A percentile compares a stretch with the other conserved stretches of the same genome.
Evolutionary conservation across 2,888 invertebrate genomes (phyloP).

Genomic region (Epistrophella euchroma): DNA sequence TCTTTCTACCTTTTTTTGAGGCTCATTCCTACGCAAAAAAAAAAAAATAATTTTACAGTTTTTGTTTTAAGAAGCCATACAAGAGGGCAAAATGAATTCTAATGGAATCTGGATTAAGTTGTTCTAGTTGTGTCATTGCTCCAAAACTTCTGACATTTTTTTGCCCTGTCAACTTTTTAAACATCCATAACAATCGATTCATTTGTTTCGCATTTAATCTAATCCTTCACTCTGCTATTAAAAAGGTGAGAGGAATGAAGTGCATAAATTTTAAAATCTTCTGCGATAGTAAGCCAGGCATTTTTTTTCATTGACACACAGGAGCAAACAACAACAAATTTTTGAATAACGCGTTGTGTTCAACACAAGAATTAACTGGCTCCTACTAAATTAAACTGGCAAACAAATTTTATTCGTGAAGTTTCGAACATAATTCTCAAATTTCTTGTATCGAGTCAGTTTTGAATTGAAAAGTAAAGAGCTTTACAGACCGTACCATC

Average conservation of each 20-base stretch:
- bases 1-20: conserved; percentile 70
- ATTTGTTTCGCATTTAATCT: not conserved
- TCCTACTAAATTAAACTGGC: not conserved
- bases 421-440: not conserved
- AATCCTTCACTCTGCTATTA: not conserved
- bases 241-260: too few relatives aligned
- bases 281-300: too few relatives aligned
- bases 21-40: not conserved
- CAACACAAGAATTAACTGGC: not conserved
- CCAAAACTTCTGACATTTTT: not conserved
- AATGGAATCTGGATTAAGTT: not conserved
- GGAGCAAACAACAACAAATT: not conserved
- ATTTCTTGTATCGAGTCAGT: not conserved
- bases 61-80: not conserved
- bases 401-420: not conserved
- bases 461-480: not conserved
- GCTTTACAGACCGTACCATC: not conserved
- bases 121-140: not conserved
- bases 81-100: not conserved
- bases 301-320: too few relatives aligned
- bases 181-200: too few relatives aligned
- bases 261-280: too few relatives aligned
- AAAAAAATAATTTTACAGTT: not conserved
- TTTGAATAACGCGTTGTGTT: too few relatives aligned
- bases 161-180: too few relatives aligned